Base-by-base conservation (phyloP, 2,797 vertebrate genomes). In the Parotocinclus haroldoi region DNA sequence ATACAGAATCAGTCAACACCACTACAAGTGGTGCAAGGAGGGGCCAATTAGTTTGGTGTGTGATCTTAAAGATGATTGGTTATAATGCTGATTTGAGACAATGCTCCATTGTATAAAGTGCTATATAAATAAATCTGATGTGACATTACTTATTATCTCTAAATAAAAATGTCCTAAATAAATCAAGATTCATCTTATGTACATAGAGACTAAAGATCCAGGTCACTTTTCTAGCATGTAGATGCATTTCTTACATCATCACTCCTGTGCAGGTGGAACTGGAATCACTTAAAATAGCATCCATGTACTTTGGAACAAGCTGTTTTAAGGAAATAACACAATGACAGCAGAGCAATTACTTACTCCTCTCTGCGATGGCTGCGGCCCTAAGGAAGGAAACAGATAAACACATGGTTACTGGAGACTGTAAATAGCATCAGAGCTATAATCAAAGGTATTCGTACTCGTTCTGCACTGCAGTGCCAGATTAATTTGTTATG, bases 361-460 rank as follows among this genome's bases (percentile, higher is more conserved):
- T 87, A 99, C 97, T 99, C 94, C 93, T 97, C 81, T 98, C 97
- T 13, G 96, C 97, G 66, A 98, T 93, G 0, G 96, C 96, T 74
- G 95, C 95, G 80, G 95, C 93, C 84, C 97, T 99, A 72, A 69
- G 80, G 76, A 87, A 82, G 83, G 84, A 85, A 88, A 56, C 37
- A 81, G 37, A 76, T 53, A 87, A 50, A 76, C 61, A 70, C 37
- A 53, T 37, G 46, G 80, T 88, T 79, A 87, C 80, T 71, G 75
- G 57, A 38, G 75, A 80, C 74, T 83, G 75, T 79, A 81, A 82
- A 83, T 68, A 71, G 58, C 60, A 71, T 68, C 72, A 69, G 16
- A 61, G 64, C 37, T 48, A 40, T 57, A 10, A n/a, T n/a, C n/a
- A n/a, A 48, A 64, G 19, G 62, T 70, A 58, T 62, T 27, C 59